phyloP scores from a whole-genome alignment of 2,113 vertebrate species.

The Stictonetta naevosa region DNA sequence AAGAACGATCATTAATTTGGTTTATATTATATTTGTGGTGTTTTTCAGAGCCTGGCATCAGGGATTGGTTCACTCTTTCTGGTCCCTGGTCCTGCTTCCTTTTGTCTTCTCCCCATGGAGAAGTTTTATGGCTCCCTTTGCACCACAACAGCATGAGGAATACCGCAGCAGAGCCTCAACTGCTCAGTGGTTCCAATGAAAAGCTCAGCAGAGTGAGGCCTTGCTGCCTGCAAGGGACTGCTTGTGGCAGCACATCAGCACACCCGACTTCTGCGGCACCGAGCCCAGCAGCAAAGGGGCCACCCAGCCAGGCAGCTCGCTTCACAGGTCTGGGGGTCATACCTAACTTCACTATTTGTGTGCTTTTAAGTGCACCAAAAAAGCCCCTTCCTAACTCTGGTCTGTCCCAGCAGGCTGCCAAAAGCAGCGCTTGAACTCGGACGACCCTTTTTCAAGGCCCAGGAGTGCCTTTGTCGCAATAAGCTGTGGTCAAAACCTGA shows the following conservation, averaged over 20 bases:
- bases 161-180: background rate
- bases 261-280: rapidly evolving
- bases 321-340: background rate
- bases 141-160: background rate
- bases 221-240: background rate
- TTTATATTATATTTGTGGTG: background rate
- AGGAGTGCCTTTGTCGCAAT: background rate
- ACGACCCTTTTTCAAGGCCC: background rate
- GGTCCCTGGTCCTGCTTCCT: background rate
- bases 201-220: background rate
- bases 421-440: background rate
- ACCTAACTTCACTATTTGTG: background rate
- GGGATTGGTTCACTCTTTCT: background rate
- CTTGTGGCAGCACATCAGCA: rapidly evolving
- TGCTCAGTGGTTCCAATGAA: background rate
- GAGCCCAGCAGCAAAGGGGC: background rate
- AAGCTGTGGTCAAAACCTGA: background rate
- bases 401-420: background rate
- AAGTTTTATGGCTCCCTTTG: background rate
- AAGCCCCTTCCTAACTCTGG: background rate
- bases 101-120: background rate
- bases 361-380: background rate
- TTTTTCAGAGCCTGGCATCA: background rate
- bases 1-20: background rate
- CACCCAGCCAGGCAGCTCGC: background rate